Percentiles rank a stretch among this genome's conserved stretches.
Conservation (phyloP, 2,113 vertebrate species). For the Pelusios castaneus region DNA sequence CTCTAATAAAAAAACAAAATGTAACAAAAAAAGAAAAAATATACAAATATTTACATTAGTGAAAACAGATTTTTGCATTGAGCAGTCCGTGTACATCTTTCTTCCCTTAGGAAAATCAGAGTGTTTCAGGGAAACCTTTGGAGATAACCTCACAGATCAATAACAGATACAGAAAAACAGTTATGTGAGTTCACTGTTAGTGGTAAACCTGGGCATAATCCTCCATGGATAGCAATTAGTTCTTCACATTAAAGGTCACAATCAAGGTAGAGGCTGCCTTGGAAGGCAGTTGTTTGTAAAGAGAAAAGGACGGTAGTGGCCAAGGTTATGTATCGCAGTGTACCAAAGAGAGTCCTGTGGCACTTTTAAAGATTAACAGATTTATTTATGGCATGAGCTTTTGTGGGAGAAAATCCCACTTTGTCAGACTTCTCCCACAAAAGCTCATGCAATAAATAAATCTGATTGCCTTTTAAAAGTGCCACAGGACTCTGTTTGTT, state of each 20-base stretch:
- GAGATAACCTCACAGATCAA: not conserved
- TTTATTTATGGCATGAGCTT: no score
- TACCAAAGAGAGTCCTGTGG: no score
- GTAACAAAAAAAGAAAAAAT: not conserved
- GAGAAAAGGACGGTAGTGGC: not conserved
- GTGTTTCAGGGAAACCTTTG: not conserved
- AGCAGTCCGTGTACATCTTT: not conserved
- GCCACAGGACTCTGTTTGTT: no score
- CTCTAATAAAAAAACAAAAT: not conserved
- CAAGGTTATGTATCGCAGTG: not conserved
- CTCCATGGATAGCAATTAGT: not conserved
- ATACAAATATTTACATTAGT: not conserved
- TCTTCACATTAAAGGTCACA: not conserved
- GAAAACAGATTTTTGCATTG: not conserved
- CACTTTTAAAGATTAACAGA: no score
- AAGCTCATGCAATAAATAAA: no score
- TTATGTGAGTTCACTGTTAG: not conserved
- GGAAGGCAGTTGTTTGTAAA: not conserved
- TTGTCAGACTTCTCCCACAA: no score
- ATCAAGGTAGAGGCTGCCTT: not conserved
- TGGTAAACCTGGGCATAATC: not conserved
- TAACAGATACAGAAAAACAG: constrained; percentile 2
- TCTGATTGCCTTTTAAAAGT: no score
- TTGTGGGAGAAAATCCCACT: no score
- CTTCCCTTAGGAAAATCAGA: not conserved